phyloP scores from a whole-genome alignment of 2,797 vertebrate genomes.

The Tenualosa thibaudeaui region DNA sequence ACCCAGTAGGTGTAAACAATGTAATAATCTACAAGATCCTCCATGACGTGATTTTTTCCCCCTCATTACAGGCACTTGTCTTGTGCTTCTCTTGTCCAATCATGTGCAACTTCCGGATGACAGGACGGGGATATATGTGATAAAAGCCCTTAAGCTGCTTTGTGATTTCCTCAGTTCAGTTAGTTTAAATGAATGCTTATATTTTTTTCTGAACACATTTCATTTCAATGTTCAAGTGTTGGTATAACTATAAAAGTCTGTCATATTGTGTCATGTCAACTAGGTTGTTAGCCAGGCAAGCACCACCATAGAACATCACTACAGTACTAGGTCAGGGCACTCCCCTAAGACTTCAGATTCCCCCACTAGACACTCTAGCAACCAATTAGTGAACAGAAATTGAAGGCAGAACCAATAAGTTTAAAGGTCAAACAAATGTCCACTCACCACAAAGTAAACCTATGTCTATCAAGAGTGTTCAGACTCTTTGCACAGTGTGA shows the following conservation, averaged over 20 bases:
- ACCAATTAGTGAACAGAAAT: too few relatives aligned
- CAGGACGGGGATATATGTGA: constrained; percentile 7
- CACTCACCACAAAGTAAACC: too few relatives aligned
- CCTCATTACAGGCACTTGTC: not conserved
- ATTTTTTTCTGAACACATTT: not conserved
- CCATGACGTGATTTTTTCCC: not conserved
- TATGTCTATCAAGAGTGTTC: too few relatives aligned
- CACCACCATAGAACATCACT: too few relatives aligned
- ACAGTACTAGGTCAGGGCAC: too few relatives aligned
- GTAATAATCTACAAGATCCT: not conserved
- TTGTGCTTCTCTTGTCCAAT: not conserved
- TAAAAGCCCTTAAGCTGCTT: not conserved
- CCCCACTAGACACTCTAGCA: too few relatives aligned
- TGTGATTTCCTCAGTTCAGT: not conserved
- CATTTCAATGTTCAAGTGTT: not conserved
- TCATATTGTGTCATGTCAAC: too few relatives aligned
- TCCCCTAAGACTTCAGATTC: too few relatives aligned
- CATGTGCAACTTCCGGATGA: constrained; percentile 3
- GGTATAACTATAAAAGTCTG: not conserved
- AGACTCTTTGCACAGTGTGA: too few relatives aligned
- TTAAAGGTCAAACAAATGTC: too few relatives aligned
- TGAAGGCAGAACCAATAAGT: too few relatives aligned
- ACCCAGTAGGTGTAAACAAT: not conserved
- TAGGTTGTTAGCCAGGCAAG: too few relatives aligned
- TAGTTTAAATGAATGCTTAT: not conserved